Evolutionary conservation across 1,140 invertebrate species (phyloP).

Genomic region (Sitobion miscanthi): DNA sequence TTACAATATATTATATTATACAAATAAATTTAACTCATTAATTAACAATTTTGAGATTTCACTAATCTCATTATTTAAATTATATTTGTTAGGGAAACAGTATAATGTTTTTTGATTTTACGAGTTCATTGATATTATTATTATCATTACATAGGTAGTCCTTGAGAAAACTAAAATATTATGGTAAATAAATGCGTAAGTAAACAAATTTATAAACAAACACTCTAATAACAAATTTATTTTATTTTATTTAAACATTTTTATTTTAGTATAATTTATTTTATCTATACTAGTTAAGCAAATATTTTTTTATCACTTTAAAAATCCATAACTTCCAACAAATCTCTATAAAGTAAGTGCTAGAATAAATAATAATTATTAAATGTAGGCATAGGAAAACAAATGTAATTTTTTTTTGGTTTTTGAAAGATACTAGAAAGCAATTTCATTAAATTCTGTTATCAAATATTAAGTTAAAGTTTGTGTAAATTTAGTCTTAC

Average conservation of each 20-base stretch:
- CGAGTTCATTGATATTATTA: constrained; percentile 4
- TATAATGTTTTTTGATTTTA: background rate
- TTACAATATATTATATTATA: background rate
- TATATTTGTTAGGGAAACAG: background rate
- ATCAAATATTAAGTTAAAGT: no score
- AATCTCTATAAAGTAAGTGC: background rate
- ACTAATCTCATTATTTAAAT: background rate
- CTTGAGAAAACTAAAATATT: constrained; percentile 14
- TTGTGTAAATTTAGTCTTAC: no score
- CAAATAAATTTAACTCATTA: background rate
- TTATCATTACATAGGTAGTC: background rate
- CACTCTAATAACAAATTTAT: background rate
- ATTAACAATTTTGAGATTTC: background rate
- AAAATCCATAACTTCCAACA: background rate
- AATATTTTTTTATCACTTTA: background rate
- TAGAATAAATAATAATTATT: background rate
- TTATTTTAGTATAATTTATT: background rate
- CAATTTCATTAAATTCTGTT: no score
- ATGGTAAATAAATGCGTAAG: background rate
- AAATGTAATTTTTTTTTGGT: background rate
- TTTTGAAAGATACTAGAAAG: background rate
- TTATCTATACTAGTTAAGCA: background rate
- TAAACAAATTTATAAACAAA: background rate
- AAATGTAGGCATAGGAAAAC: background rate
- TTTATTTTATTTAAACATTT: background rate